Evolutionary conservation across 2,113 vertebrate species (phyloP), one percentile per base, ranked within the genome.

Genomic region (Gopherus flavomarginatus): DNA sequence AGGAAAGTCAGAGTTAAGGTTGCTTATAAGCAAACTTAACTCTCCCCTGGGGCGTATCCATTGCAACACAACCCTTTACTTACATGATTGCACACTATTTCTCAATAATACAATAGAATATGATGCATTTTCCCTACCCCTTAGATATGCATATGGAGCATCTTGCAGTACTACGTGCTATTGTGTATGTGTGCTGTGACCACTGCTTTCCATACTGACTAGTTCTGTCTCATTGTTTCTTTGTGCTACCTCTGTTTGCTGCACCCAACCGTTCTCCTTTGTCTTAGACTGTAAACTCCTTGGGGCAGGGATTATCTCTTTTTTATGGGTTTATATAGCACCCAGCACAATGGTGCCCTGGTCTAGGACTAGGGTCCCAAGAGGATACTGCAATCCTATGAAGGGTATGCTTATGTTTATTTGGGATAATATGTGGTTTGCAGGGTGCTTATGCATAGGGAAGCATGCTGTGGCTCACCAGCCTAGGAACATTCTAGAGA

Each of bases 11-110:
- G 95, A 93, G 93, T 53, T 95, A 94, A 22, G 96, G 90, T 83
- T 95, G 83, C 31, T 72, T 72, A 62, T 95, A 92, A 96, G 95
- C 90, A 88, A 11, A 49, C 87, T 85, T 85, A 94, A 95, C 87
- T 93, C 93, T 83, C 16, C 62, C 62, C 62, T n/a, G 35, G 35
- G 31, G 65, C 22, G n/a, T 72, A 87, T 90, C 83, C 83, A 94
- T 96, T 44, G 38, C 81, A 87, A 88, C 94, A 93, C 95, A 83
- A 42, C 42, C 42, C 75, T 47, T 78, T 78, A 78, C 24, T 78
- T 78, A 78, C 75, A 78, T 44, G 42, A 90, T 50, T 11, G 0
- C 19, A 21, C 50, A 13, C 17, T 31, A 7, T 79, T 90, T 94
- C 91, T 35, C 88, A 79, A 89, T 1, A 86, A 35, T 42, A 62